Percentiles rank a stretch among this genome's conserved stretches.
These are phyloP conservation scores for Eudemis profundana DNA, from an alignment of 2,888 invertebrate genomes.

Conservation along the genomic window DNA sequence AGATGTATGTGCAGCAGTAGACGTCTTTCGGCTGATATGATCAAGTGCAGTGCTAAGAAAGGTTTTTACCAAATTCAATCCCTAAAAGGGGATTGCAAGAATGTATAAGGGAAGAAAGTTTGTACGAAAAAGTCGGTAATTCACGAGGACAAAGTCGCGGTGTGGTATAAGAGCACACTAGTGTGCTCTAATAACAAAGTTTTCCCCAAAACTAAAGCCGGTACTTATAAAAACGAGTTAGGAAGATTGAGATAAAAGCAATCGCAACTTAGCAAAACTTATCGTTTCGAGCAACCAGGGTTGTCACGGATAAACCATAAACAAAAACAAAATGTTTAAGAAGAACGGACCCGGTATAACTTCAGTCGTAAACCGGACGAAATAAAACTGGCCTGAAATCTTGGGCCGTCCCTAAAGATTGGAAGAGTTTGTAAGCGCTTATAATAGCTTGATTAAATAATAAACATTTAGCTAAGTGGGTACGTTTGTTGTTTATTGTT, in stretches of 20 bases:
- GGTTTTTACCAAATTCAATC: too few species aligned
- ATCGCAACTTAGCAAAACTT: conserved; percentile 41
- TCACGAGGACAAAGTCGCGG: too few species aligned
- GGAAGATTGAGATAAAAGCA: conserved; percentile 40
- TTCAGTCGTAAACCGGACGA: conserved; percentile 52
- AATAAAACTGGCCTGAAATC: conserved; percentile 48
- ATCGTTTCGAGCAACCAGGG: conserved; percentile 19
- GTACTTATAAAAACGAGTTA: conserved; percentile 35
- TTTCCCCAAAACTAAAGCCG: conserved; percentile 20
- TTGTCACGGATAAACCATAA: conserved; percentile 48
- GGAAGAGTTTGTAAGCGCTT: conserved; percentile 26
- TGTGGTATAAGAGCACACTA: too few species aligned
- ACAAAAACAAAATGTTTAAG: conserved; percentile 52
- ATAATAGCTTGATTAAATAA: conserved; percentile 10
- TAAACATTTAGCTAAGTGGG: too few species aligned
- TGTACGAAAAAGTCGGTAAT: too few species aligned
- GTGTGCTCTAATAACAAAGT: conserved; percentile 15
- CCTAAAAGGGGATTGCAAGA: too few species aligned
- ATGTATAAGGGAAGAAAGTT: too few species aligned
- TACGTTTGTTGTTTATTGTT: too few species aligned
- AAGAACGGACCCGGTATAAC: conserved; percentile 47
- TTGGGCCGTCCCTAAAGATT: conserved; percentile 44
- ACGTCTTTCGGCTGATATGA: too few species aligned
- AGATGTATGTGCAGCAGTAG: too few species aligned
- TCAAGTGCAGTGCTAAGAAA: too few species aligned